phyloP scores from a whole-genome alignment of 37 sponge, comb jelly and placozoan genomes.

The Geodia barretti region DNA sequence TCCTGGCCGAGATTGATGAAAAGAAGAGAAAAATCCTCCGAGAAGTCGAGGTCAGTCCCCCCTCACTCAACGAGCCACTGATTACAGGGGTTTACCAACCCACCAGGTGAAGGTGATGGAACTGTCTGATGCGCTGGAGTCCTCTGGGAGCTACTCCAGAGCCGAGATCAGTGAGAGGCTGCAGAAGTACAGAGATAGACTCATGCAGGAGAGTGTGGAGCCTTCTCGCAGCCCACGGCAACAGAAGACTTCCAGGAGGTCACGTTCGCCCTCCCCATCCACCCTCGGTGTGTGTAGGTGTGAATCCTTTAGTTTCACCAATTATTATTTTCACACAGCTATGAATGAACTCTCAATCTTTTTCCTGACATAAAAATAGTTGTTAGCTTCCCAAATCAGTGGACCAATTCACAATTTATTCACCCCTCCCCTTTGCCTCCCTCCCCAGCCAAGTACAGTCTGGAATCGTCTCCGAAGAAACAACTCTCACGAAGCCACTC shows the following conservation, averaged over 20 bases:
- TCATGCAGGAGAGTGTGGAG: constrained; percentile 57
- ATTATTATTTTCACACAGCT: background rate
- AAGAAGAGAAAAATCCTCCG: constrained; percentile 70
- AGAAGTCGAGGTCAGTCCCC: constrained; percentile 65
- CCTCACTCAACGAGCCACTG: too few relatives aligned
- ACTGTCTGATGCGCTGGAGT: constrained; percentile 72
- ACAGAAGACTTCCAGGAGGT: background rate
- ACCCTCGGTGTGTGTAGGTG: background rate
- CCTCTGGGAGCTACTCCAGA: constrained; percentile 62
- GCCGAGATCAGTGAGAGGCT: constrained; percentile 64
- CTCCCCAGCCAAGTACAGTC: background rate
- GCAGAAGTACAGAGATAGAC: constrained; percentile 67
- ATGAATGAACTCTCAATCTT: background rate
- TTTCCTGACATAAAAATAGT: too few relatives aligned
- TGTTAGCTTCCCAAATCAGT: too few relatives aligned
- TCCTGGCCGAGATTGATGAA: constrained; percentile 56
- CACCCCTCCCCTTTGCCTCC: background rate
- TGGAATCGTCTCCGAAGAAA: background rate
- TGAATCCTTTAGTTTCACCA: background rate
- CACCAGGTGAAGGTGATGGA: constrained; percentile 73
- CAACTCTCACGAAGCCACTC: constrained; percentile 17
- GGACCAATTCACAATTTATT: too few relatives aligned
- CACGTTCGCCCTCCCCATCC: constrained; percentile 5
- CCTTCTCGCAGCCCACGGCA: constrained; percentile 25
- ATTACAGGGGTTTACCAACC: too few relatives aligned